phyloP scores from a whole-genome alignment of 2,888 invertebrate species.

The Clistopyga incitator region DNA sequence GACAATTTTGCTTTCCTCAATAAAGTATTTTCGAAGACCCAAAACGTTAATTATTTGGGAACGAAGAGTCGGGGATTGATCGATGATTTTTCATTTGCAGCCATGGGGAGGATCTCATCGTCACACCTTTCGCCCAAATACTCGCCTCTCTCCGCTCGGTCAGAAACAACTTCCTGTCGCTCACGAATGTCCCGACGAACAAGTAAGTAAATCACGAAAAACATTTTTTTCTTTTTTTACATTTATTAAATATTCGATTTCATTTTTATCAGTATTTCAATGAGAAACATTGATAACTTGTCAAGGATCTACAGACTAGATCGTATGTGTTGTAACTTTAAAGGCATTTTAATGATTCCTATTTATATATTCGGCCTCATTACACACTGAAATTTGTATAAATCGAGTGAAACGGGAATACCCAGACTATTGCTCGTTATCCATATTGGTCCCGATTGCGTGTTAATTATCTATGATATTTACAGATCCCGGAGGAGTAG shows the following conservation, averaged over 20 bases:
- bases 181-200: constrained; percentile 96
- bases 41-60: neutral
- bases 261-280: neutral
- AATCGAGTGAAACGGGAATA: neutral
- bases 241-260: neutral
- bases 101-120: constrained; percentile 99
- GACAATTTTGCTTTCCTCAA: neutral
- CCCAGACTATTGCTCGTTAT: neutral
- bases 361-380: neutral
- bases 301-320: too few relatives aligned
- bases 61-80: constrained; percentile 17
- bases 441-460: constrained; percentile 8
- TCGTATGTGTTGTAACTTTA: too few relatives aligned
- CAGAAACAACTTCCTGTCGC: constrained; percentile 98
- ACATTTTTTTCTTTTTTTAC: neutral
- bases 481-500: constrained; percentile 92
- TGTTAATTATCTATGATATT: constrained; percentile 69
- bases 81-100: constrained; percentile 85
- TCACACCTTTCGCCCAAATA: constrained; percentile 99
- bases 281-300: neutral
- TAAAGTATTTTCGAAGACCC: neutral
- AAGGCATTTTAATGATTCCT: neutral
- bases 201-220: constrained; percentile 92
- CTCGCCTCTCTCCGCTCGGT: constrained; percentile 99
- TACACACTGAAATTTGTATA: neutral